Percentiles rank a stretch among this genome's conserved stretches.
Conservation (phyloP, 2,797 vertebrate species). For the Lacerta viridis region DNA sequence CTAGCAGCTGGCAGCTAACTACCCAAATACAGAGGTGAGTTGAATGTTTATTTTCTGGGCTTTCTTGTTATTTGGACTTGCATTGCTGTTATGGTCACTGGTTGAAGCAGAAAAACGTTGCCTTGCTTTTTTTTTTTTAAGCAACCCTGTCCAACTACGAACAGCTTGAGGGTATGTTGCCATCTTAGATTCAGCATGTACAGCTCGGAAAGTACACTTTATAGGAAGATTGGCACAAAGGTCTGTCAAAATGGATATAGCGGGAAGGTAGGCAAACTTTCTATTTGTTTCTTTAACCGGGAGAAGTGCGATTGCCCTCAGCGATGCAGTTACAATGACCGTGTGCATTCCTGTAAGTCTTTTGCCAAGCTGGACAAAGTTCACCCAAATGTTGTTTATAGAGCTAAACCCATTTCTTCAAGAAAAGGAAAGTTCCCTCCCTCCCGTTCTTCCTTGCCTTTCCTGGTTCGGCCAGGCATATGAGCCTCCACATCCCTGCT, state of each 20-base stretch:
- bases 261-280: not conserved
- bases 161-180: not conserved
- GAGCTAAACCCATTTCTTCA: constrained; percentile 3
- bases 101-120: not conserved
- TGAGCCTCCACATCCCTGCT: constrained; percentile 48
- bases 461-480: not conserved
- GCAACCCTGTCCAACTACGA: not conserved
- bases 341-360: not conserved
- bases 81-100: not conserved
- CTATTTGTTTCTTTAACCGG: not conserved
- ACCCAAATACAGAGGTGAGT: not conserved
- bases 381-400: not conserved
- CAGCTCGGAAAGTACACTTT: no score
- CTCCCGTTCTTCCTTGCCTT: constrained; percentile 47
- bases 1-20: not conserved
- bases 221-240: not conserved
- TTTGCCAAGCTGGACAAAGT: not conserved
- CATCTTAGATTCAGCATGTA: not conserved
- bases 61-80: not conserved
- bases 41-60: not conserved
- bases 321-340: not conserved
- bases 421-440: constrained; percentile 2
- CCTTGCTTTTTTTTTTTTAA: no score
- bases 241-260: not conserved
- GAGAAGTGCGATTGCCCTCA: not conserved